Base-by-base conservation (phyloP, 2,888 invertebrate genomes). In the Drosophila colorata region DNA sequence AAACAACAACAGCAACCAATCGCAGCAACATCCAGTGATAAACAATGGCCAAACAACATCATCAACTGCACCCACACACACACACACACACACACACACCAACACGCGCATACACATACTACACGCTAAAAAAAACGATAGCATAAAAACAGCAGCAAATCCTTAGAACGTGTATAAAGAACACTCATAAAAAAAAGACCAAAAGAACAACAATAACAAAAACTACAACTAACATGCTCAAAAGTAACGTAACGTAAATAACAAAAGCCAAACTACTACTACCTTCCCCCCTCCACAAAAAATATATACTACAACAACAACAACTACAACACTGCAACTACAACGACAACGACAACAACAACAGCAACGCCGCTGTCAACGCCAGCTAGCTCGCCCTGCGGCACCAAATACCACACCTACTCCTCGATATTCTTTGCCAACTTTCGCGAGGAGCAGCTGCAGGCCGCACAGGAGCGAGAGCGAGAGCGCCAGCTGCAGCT, bases 341-440 rank as follows among this genome's bases (percentile, higher is more conserved):
- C 73, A 75, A 71, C 79, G 11, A 72, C 69, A 70, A 70, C 69
- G 71, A 73, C 69, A 71, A 70, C 70, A 74, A 78, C 72, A 48
- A 70, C 87, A 91, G 91, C 91, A 66, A 91, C 91, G 72, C 91
- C 91, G 67, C 83, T 92, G 49, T 91, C 92, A 63, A 91, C 91
- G 67, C 91, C 91, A 66, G 91, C 91, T 56, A 90, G 91, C 69
- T 91, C 91, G 41, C 92, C 91, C 31, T 91, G 91, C 65, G 91
- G 90, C 77, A 91, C 90, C 67, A 91, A 91, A 69, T 90, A 90
- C 68, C 89, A 91, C 64, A 90, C 91, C 40, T 90, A 90, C 65
- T 91, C 91, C 58, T 89, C 90, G 69, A 90, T 91, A 73, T 91
- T 91, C 80, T 91, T 91, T 76, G 91, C 91, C 74, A 91, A 90